These are phyloP conservation scores for Chaenocephalus aceratus DNA, from an alignment of 2,113 vertebrate species.

Conservation along the genomic window DNA sequence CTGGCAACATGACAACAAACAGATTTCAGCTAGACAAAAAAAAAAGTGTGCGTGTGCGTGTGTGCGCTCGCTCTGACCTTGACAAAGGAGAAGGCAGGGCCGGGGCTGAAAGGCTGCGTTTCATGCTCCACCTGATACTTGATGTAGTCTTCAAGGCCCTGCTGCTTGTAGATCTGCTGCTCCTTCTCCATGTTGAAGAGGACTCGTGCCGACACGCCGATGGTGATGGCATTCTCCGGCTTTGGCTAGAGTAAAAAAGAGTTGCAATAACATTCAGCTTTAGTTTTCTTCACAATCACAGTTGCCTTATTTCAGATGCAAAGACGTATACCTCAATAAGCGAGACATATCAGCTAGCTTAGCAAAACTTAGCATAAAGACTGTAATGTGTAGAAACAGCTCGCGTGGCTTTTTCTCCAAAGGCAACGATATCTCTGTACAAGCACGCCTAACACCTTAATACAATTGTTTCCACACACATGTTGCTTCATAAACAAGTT, in stretches of 20 bases:
- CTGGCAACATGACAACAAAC: conserved; percentile 63
- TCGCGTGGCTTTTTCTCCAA: too few relatives aligned
- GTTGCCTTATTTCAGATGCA: neutral
- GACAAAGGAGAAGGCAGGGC: conserved; percentile 95
- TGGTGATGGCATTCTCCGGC: conserved; percentile 93
- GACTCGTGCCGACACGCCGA: conserved; percentile 92
- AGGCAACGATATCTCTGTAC: too few relatives aligned
- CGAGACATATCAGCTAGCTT: too few relatives aligned
- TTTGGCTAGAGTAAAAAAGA: conserved; percentile 84
- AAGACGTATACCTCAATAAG: too few relatives aligned
- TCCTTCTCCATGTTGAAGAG: conserved; percentile 97
- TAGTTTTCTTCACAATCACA: neutral
- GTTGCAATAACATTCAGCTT: neutral
- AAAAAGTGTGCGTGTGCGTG: conserved; percentile 1
- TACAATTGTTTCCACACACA: too few relatives aligned
- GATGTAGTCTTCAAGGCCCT: conserved; percentile 94
- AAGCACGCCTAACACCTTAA: too few relatives aligned
- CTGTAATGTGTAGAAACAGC: too few relatives aligned
- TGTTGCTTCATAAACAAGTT: neutral
- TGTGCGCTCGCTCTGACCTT: conserved; percentile 83
- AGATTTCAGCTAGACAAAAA: neutral
- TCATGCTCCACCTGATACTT: conserved; percentile 94
- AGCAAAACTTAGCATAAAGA: too few relatives aligned
- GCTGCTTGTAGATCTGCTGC: conserved; percentile 89
- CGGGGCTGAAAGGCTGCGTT: conserved; percentile 89